Conservation (phyloP, 2,797 vertebrate genomes). For the Sebastes variabilis region DNA sequence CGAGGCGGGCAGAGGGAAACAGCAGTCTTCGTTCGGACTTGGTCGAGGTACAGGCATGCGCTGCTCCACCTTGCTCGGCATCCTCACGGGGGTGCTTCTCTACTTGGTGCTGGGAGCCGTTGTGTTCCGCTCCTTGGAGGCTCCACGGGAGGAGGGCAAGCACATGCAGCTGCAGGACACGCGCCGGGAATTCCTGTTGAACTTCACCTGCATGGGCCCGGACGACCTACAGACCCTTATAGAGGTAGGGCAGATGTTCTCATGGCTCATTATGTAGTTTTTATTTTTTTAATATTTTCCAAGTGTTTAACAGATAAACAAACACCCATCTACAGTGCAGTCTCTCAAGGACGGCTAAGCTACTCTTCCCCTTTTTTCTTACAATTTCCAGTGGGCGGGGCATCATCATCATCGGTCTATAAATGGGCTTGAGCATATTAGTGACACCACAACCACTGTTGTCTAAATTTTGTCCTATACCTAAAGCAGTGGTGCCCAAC, state of each 20-base stretch:
- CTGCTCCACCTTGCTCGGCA: slow-evolving; percentile 85
- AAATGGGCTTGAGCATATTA: background rate
- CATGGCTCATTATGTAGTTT: background rate
- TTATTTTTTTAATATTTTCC: background rate
- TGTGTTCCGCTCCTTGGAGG: slow-evolving; percentile 88
- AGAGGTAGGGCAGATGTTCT: slow-evolving; percentile 74
- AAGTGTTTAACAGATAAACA: background rate
- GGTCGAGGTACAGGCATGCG: slow-evolving; percentile 82
- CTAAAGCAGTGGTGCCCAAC: background rate
- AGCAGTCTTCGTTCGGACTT: slow-evolving; percentile 51
- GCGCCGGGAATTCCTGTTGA: slow-evolving; percentile 79
- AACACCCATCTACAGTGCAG: background rate
- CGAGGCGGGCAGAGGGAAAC: slow-evolving; percentile 44
- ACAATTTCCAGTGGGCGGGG: background rate
- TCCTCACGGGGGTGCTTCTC: slow-evolving; percentile 85
- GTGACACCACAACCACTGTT: background rate
- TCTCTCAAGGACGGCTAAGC: background rate
- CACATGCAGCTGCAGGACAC: slow-evolving; percentile 69
- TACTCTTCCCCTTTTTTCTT: background rate
- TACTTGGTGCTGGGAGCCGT: slow-evolving; percentile 91
- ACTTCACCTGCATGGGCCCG: slow-evolving; percentile 82
- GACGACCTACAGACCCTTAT: slow-evolving; percentile 83
- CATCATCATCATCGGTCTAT: background rate
- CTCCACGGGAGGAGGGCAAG: slow-evolving; percentile 78
- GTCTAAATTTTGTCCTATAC: background rate